A percentile compares a stretch with the other conserved stretches of the same genome.
Conservation (phyloP, 2,113 vertebrate genomes). For the Leptobrachium leishanense region DNA sequence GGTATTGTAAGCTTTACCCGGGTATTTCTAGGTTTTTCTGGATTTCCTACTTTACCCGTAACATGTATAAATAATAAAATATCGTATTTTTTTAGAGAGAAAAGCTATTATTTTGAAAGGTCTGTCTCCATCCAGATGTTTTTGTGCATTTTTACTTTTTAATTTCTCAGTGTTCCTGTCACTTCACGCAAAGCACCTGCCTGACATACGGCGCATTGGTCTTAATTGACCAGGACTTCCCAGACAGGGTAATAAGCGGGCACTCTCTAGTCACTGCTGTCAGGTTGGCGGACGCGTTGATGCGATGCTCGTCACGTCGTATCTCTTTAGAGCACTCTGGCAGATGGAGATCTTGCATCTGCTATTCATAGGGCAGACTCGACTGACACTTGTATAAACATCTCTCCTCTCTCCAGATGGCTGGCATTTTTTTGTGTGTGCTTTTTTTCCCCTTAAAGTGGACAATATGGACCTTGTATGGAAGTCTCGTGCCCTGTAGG, state of each 20-base stretch:
- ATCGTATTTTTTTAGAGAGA: too few species aligned
- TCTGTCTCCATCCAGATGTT: too few species aligned
- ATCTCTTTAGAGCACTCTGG: constrained; percentile 8
- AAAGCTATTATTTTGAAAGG: too few species aligned
- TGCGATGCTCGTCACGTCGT: not conserved
- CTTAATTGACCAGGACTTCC: too few species aligned
- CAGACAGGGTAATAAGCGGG: not conserved
- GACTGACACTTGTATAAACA: constrained; percentile 38
- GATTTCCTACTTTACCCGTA: too few species aligned
- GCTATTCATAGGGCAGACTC: not conserved
- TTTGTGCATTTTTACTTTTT: too few species aligned
- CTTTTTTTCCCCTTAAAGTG: constrained; percentile 1
- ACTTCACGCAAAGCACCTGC: not conserved
- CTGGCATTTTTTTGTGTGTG: not conserved
- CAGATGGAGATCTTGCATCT: not conserved
- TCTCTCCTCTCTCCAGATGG: constrained; percentile 14
- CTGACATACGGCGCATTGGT: too few species aligned
- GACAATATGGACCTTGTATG: constrained; percentile 41
- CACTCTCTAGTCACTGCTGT: not conserved
- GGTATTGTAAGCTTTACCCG: too few species aligned
- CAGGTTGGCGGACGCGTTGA: not conserved
- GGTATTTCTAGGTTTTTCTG: too few species aligned
- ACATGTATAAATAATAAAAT: too few species aligned
- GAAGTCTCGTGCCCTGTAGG: constrained; percentile 15
- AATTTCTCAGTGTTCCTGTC: not conserved